Evolutionary conservation across 2,113 vertebrate genomes (phyloP).

Genomic region (Budorcas taxicolor): DNA sequence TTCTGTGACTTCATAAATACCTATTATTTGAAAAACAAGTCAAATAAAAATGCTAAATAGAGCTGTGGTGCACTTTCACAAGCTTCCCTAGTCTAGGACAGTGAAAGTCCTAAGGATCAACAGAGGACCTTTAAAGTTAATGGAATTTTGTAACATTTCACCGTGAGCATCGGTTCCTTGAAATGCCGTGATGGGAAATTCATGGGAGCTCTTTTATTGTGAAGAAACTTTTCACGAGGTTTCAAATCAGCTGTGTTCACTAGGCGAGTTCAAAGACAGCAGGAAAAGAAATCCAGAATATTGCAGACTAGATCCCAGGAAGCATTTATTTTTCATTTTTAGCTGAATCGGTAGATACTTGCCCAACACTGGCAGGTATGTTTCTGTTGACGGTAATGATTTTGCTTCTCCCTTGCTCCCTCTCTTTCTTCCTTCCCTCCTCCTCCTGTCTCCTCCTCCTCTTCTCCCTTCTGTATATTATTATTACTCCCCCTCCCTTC

Average conservation of each 20-base stretch:
- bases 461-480: not conserved
- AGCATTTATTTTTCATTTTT: not conserved
- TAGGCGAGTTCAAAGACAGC: not conserved
- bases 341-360: not conserved
- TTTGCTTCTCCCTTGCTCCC: not conserved
- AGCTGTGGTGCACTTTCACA: slow-evolving; percentile 18
- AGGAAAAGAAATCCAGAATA: slow-evolving; percentile 25
- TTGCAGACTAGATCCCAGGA: not conserved
- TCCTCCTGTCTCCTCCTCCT: accelerated
- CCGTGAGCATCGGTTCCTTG: slow-evolving; percentile 38
- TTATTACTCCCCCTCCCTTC: accelerated
- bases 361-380: not conserved
- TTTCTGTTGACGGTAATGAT: not conserved
- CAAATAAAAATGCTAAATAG: slow-evolving; percentile 59
- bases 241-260: slow-evolving; percentile 49
- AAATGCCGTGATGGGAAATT: slow-evolving; percentile 16
- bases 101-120: slow-evolving; percentile 43
- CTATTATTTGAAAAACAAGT: slow-evolving; percentile 53
- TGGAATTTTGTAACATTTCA: slow-evolving; percentile 49
- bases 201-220: slow-evolving; percentile 40
- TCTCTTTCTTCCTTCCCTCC: accelerated
- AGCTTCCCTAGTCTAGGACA: slow-evolving; percentile 56
- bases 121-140: slow-evolving; percentile 65
- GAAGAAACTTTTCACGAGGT: slow-evolving; percentile 41
- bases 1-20: slow-evolving; percentile 59